phyloP scores from a whole-genome alignment of 2,113 vertebrate genomes.

The Zosterops hypoxanthus region DNA sequence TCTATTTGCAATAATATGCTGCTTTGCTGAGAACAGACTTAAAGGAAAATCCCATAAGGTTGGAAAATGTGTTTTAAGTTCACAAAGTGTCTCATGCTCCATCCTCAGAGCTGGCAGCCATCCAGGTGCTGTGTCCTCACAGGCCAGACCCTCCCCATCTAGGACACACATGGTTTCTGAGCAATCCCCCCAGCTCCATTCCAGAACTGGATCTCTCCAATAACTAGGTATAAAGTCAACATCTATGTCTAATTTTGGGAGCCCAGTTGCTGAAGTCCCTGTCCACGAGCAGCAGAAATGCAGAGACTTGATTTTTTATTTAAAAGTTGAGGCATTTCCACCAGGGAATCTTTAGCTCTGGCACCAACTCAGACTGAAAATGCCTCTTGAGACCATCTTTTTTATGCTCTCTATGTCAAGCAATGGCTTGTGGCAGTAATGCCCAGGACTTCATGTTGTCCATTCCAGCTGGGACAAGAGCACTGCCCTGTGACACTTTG shows the following conservation, averaged over 20 bases:
- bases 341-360: background rate
- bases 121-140: background rate
- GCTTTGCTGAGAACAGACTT: constrained; percentile 45
- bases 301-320: background rate
- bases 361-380: background rate
- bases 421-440: background rate
- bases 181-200: background rate
- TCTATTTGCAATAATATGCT: constrained; percentile 57
- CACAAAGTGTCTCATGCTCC: constrained; percentile 34
- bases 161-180: background rate
- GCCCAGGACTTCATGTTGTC: background rate
- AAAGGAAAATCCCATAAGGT: constrained; percentile 39
- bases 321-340: background rate
- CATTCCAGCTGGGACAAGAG: background rate
- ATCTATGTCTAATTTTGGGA: background rate
- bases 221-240: background rate
- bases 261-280: background rate
- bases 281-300: background rate
- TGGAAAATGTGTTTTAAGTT: constrained; percentile 45
- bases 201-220: background rate
- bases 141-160: background rate
- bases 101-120: background rate
- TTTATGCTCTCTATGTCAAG: background rate
- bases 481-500: background rate
- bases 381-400: background rate